phyloP scores from a whole-genome alignment of 2,113 vertebrate species.

The Gorsachius goisagi region DNA sequence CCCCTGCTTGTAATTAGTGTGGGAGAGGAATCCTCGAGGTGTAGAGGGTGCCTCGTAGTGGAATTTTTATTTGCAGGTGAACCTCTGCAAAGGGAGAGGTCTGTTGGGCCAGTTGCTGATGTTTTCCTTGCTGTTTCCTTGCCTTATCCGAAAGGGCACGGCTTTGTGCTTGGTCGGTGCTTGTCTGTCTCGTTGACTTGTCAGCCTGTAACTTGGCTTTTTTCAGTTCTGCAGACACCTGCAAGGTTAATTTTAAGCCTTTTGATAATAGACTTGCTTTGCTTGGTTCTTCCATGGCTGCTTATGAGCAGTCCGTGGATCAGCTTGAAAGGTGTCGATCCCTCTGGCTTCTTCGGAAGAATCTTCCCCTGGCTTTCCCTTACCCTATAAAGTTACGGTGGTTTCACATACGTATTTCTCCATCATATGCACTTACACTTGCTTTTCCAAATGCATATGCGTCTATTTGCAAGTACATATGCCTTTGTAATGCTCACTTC shows the following conservation, averaged over 20 bases:
- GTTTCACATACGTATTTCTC: background rate
- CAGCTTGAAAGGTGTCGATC: background rate
- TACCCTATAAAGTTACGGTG: rapidly evolving
- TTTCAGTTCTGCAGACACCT: background rate
- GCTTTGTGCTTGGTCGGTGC: background rate
- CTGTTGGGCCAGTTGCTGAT: background rate
- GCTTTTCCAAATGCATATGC: background rate
- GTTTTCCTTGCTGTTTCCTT: background rate
- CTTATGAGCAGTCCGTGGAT: background rate
- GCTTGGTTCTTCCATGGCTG: background rate
- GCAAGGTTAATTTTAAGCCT: background rate
- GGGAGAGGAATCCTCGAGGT: background rate
- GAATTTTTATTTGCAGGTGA: background rate
- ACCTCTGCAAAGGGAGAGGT: rapidly evolving
- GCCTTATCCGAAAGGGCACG: rapidly evolving
- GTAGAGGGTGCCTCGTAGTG: rapidly evolving
- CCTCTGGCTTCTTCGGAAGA: background rate
- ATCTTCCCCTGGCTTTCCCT: background rate
- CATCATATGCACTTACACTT: rapidly evolving
- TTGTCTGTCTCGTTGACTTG: background rate
- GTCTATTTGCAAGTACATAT: rapidly evolving
- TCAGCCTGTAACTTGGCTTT: background rate
- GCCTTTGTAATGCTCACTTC: background rate
- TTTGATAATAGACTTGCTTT: background rate
- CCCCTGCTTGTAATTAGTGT: too few relatives aligned